Evolutionary conservation across 2,888 invertebrate species (phyloP).

Genomic region (Octodonta nipae): DNA sequence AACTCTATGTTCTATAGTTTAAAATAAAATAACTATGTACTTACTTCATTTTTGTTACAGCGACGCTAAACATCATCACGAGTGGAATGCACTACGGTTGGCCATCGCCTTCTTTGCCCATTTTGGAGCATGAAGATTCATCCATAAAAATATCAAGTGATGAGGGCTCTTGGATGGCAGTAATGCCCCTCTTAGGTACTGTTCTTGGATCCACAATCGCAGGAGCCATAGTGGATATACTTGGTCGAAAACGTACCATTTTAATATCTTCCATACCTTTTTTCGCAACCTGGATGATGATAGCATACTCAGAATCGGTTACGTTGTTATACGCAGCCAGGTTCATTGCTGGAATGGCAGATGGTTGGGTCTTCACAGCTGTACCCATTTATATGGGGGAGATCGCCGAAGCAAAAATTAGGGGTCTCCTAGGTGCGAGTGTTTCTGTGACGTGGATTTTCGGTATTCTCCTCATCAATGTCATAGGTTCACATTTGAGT

Average conservation of each 20-base stretch:
- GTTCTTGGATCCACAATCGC: conserved; percentile 48
- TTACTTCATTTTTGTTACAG: no score
- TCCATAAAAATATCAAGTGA: conserved; percentile 31
- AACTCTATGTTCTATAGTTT: no score
- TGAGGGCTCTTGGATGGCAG: conserved; percentile 51
- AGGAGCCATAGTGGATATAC: conserved; percentile 49
- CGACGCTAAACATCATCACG: conserved; percentile 28
- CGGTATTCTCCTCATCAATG: conserved; percentile 41
- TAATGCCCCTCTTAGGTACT: conserved; percentile 51
- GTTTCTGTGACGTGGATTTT: conserved; percentile 42
- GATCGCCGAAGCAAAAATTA: conserved; percentile 42
- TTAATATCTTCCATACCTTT: conserved; percentile 44
- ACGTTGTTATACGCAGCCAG: conserved; percentile 10
- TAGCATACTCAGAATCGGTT: conserved; percentile 20
- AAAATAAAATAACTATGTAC: no score
- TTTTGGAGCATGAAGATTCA: conserved; percentile 31
- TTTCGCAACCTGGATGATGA: conserved; percentile 49
- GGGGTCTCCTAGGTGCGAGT: conserved; percentile 45
- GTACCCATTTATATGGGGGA: conserved; percentile 50
- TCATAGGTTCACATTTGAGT: conserved; percentile 36
- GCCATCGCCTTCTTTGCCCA: conserved; percentile 48
- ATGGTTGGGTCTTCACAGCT: conserved; percentile 31
- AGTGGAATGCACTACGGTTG: conserved; percentile 41
- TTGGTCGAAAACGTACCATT: conserved; percentile 52
- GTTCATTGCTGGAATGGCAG: conserved; percentile 50